Percentiles rank a stretch among this genome's conserved stretches.
Evolutionary conservation across 2,113 vertebrate species (phyloP).

Genomic region (Pluvianellus socialis): DNA sequence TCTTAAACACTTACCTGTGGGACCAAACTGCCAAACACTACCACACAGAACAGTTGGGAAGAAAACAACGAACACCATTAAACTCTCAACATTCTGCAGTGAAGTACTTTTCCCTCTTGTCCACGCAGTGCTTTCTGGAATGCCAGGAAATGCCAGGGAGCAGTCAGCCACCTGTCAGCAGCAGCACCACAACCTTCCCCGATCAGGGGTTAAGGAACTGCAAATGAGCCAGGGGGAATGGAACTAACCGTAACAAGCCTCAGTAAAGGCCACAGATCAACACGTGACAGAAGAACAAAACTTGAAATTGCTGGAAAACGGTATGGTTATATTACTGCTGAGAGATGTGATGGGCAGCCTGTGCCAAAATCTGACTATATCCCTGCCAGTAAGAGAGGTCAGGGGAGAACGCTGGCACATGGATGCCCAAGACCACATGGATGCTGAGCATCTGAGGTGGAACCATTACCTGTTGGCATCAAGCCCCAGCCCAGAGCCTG

Average conservation of each 20-base stretch:
- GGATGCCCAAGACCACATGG: accelerated
- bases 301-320: neutral
- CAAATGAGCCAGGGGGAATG: neutral
- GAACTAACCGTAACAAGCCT: neutral
- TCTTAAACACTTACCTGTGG: neutral
- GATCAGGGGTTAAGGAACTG: neutral
- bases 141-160: neutral
- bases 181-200: neutral
- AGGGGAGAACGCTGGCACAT: accelerated
- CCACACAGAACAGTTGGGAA: neutral
- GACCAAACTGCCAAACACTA: neutral
- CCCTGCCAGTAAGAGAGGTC: neutral
- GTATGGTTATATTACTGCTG: neutral
- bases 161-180: neutral
- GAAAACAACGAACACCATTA: neutral
- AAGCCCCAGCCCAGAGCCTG: neutral
- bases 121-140: neutral
- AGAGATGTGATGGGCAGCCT: neutral
- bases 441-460: neutral
- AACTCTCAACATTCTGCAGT: neutral
- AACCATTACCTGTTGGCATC: neutral
- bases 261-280: neutral
- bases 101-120: neutral
- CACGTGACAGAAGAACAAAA: neutral
- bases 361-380: neutral